Conservation (phyloP, 2,797 vertebrate genomes). For the Cephalopachus bancanus region DNA sequence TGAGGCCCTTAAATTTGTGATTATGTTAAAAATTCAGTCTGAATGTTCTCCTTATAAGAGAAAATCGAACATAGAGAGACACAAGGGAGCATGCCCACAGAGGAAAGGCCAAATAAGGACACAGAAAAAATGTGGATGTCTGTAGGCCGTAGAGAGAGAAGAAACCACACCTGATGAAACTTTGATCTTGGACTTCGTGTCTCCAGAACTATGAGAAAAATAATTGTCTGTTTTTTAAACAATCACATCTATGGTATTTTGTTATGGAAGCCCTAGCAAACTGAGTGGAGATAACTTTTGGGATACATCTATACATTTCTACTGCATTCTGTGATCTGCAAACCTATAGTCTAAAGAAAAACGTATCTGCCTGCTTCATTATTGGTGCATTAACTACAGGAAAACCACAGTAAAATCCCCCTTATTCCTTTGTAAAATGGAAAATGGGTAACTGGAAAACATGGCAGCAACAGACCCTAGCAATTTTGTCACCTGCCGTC, state of each 20-base stretch:
- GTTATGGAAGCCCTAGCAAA: not conserved
- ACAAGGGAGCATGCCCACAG: too few relatives aligned
- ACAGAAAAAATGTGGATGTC: not conserved
- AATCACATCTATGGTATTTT: not conserved
- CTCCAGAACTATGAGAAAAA: not conserved
- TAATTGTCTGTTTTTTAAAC: not conserved
- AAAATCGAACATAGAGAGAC: too few relatives aligned
- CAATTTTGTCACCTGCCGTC: not conserved
- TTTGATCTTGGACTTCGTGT: not conserved
- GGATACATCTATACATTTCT: not conserved
- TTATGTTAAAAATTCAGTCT: not conserved
- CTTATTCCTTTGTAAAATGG: not conserved
- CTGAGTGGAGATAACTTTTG: not conserved
- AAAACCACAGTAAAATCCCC: not conserved
- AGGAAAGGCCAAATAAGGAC: not conserved
- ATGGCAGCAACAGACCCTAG: too few relatives aligned
- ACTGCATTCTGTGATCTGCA: too few relatives aligned
- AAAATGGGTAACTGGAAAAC: too few relatives aligned
- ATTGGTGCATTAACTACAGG: too few relatives aligned
- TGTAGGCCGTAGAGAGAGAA: not conserved
- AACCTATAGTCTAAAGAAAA: not conserved
- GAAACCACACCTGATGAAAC: not conserved
- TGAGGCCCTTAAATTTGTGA: not conserved
- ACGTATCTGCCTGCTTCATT: not conserved
- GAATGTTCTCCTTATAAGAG: not conserved